Conservation (phyloP, 2,113 vertebrate species). For the Chamaetylas fuelleborni region DNA sequence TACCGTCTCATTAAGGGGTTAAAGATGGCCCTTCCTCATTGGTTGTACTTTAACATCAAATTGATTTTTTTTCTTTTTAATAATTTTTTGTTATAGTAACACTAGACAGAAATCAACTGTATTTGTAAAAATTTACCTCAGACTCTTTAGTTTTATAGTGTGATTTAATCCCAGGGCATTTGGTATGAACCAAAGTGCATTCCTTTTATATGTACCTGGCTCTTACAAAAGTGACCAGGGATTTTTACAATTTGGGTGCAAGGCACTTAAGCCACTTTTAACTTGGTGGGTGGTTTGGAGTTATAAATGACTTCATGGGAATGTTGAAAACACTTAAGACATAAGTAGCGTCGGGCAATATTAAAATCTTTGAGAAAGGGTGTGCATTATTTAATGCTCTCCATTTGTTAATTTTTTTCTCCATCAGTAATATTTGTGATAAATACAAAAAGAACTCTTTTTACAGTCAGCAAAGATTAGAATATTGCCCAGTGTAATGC, state of each 20-base stretch:
- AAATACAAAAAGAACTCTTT: conserved; percentile 33
- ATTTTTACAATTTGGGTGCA: conserved; percentile 82
- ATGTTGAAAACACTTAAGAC: conserved; percentile 70
- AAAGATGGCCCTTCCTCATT: conserved; percentile 72
- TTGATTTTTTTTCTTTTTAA: conserved; percentile 7
- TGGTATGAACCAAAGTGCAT: conserved; percentile 99
- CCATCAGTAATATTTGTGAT: conserved; percentile 65
- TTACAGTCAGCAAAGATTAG: conserved; percentile 70
- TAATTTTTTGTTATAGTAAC: conserved; percentile 75
- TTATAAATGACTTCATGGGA: conserved; percentile 72
- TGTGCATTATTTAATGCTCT: conserved; percentile 70
- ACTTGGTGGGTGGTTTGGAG: conserved; percentile 74
- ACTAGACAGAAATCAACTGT: conserved; percentile 76
- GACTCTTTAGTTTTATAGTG: conserved; percentile 81
- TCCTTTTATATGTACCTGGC: conserved; percentile 90
- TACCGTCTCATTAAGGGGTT: conserved; percentile 64
- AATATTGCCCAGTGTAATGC: conserved; percentile 75
- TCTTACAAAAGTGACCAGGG: conserved; percentile 73
- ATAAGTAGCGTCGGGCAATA: conserved; percentile 78
- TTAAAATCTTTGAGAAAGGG: conserved; percentile 71
- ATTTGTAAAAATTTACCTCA: conserved; percentile 86
- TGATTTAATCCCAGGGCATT: conserved; percentile 92
- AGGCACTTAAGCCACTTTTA: conserved; percentile 83
- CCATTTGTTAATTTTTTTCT: conserved; percentile 67
- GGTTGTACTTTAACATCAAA: conserved; percentile 77